Evolutionary conservation across 2,888 invertebrate genomes (phyloP).

Genomic region (Thymelicus lineola): DNA sequence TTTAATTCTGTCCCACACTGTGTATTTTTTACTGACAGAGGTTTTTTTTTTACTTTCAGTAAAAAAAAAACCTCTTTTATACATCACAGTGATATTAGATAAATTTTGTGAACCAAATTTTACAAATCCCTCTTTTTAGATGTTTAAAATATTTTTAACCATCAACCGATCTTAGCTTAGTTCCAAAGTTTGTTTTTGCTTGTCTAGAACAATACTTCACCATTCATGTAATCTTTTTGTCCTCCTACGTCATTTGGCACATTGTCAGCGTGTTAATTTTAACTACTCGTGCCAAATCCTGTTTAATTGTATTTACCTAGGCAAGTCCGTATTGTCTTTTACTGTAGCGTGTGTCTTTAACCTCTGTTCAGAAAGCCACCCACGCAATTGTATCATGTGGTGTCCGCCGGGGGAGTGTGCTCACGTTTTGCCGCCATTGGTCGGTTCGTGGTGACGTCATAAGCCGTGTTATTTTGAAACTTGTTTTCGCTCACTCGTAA

Average conservation of each 20-base stretch:
- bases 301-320: slow-evolving; percentile 13
- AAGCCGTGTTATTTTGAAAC: slow-evolving; percentile 65
- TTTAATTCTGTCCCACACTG: too few relatives aligned
- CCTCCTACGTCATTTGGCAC: slow-evolving; percentile 16
- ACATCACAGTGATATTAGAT: too few relatives aligned
- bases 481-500: slow-evolving; percentile 59
- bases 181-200: not conserved
- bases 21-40: too few relatives aligned
- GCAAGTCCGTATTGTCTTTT: slow-evolving; percentile 9
- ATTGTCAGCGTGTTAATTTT: slow-evolving; percentile 4
- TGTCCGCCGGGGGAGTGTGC: slow-evolving; percentile 71
- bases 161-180: not conserved
- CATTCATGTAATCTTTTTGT: not conserved
- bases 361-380: slow-evolving; percentile 58
- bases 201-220: not conserved
- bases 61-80: too few relatives aligned
- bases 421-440: slow-evolving; percentile 63
- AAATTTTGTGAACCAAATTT: too few relatives aligned
- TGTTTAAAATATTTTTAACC: not conserved
- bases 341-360: slow-evolving; percentile 60
- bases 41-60: too few relatives aligned
- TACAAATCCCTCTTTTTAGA: too few relatives aligned
- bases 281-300: slow-evolving; percentile 37
- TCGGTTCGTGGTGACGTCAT: slow-evolving; percentile 63
- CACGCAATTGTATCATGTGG: slow-evolving; percentile 55